Conservation (phyloP, 2,113 vertebrate species). For the Spermophilus dauricus region DNA sequence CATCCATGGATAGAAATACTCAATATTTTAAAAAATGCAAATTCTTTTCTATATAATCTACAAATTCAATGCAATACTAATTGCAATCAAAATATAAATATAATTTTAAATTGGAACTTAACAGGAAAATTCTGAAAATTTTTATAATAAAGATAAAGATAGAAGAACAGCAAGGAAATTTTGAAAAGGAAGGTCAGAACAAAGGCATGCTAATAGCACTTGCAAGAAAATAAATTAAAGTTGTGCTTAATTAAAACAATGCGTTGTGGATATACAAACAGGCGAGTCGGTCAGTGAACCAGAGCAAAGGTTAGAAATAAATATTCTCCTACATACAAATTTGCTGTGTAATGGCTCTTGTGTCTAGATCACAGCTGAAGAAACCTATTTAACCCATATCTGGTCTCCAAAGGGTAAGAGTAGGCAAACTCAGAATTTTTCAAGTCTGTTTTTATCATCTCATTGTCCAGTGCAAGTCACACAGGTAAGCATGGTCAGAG, state of each 20-base stretch:
- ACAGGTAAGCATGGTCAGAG: background rate
- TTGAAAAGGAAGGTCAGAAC: background rate
- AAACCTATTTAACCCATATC: background rate
- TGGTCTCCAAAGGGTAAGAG: background rate
- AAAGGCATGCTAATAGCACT: background rate
- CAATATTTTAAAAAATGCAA: background rate
- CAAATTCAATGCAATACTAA: background rate
- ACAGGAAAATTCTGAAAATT: background rate
- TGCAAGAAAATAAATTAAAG: background rate
- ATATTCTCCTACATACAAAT: background rate
- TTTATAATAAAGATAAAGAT: background rate
- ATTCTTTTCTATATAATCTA: background rate
- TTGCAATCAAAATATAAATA: background rate
- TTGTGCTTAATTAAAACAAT: background rate
- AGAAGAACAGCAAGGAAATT: background rate
- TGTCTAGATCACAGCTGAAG: background rate
- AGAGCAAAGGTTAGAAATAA: background rate
- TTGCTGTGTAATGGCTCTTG: background rate
- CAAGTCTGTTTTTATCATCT: background rate
- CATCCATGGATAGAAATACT: background rate
- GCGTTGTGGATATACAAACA: background rate
- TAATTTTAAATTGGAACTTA: constrained; percentile 1
- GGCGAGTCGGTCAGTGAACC: background rate
- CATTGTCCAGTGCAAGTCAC: background rate
- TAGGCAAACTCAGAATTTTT: background rate